Percentiles rank a stretch among this genome's conserved stretches.
Evolutionary conservation across 2,797 vertebrate genomes (phyloP).

Genomic region (Melanotaenia maccullochi): DNA sequence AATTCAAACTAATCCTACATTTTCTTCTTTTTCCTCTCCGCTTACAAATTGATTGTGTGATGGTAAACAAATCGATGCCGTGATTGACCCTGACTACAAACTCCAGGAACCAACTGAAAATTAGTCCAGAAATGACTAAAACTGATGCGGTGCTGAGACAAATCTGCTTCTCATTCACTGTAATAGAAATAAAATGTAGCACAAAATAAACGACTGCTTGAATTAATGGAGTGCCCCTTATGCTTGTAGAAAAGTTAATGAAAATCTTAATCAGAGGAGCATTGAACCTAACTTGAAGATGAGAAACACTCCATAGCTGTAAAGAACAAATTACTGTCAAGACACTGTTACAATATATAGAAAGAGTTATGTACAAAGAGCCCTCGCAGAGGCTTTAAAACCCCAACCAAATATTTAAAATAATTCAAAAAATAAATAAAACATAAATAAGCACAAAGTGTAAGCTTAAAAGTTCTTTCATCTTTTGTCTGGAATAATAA

Average conservation of each 20-base stretch:
- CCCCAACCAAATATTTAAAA: constrained; percentile 62
- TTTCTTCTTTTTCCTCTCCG: constrained; percentile 20
- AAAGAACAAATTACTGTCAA: constrained; percentile 27
- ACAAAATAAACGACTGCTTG: constrained; percentile 25
- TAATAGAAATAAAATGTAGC: constrained; percentile 14
- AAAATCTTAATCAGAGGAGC: constrained; percentile 40
- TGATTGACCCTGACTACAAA: constrained; percentile 56
- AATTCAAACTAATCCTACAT: constrained; percentile 46
- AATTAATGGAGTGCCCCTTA: constrained; percentile 42
- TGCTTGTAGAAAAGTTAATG: constrained; percentile 39
- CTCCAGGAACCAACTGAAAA: constrained; percentile 10
- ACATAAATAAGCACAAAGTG: constrained; percentile 68
- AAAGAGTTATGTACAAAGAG: constrained; percentile 51
- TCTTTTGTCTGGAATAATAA: constrained; percentile 43
- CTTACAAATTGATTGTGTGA: constrained; percentile 51
- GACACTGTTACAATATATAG: constrained; percentile 33
- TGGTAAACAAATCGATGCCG: constrained; percentile 48
- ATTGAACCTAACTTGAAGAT: constrained; percentile 29
- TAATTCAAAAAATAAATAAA: constrained; percentile 60
- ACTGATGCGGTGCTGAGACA: constrained; percentile 19
- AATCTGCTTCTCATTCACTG: constrained; percentile 2
- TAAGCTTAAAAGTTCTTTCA: constrained; percentile 70
- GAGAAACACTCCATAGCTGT: constrained; percentile 13
- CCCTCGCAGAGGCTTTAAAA: constrained; percentile 34
- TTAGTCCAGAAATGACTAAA: constrained; percentile 25